Percentiles rank a stretch among this genome's conserved stretches.
phyloP scores from a whole-genome alignment of 2,113 vertebrate genomes.

The Sander lucioperca region DNA sequence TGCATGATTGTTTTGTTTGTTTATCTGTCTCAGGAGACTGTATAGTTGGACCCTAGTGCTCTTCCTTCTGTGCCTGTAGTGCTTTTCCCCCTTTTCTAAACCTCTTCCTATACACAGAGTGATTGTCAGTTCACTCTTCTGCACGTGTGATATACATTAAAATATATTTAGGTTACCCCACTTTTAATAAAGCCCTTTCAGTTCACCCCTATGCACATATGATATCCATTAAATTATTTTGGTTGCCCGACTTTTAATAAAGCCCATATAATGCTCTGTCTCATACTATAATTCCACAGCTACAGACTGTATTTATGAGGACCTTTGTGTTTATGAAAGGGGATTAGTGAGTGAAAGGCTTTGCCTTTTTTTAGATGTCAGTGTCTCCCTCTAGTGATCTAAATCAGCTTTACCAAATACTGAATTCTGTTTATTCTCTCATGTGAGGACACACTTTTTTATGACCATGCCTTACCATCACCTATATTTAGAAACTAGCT shows the following conservation, averaged over 20 bases:
- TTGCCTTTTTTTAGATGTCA: conserved; percentile 51
- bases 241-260: conserved; percentile 60
- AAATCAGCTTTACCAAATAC: neutral
- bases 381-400: conserved; percentile 78
- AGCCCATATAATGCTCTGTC: conserved; percentile 57
- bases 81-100: conserved; percentile 30
- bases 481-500: neutral
- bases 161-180: conserved; percentile 44
- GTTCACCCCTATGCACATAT: conserved; percentile 37
- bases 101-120: conserved; percentile 31
- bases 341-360: conserved; percentile 65
- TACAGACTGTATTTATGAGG: conserved; percentile 53
- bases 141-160: conserved; percentile 32
- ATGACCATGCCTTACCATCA: neutral
- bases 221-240: conserved; percentile 30
- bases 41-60: conserved; percentile 55
- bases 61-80: conserved; percentile 58
- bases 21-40: conserved; percentile 68
- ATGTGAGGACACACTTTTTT: neutral
- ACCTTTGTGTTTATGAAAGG: conserved; percentile 59
- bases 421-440: neutral
- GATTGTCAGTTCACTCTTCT: conserved; percentile 38
- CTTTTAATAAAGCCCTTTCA: conserved; percentile 60
- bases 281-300: conserved; percentile 64
- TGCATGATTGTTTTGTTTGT: conserved; percentile 65